Evolutionary conservation across 2,797 vertebrate species (phyloP), one percentile per base, ranked within the genome.

Genomic region (Chrysolophus pictus): DNA sequence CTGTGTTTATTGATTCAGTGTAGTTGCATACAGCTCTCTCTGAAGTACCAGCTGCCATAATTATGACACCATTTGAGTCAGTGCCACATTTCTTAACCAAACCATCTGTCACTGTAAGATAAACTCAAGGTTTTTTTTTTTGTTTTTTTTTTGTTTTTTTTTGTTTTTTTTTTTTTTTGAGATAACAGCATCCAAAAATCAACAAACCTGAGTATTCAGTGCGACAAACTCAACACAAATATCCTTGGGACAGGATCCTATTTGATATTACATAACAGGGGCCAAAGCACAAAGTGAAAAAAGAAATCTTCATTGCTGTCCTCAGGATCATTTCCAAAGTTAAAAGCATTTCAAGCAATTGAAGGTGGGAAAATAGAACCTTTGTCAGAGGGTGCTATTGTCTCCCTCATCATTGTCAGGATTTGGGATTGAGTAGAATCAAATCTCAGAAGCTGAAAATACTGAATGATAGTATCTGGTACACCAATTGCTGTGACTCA

Each of bases 71-170:
- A n/a, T n/a, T 64, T 11, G 60, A 53, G 14, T 28, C 63, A 7
- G 76, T 74, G 90, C 71, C 88, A 89, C 71, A 33, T 73, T 93
- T 91, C 39, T 88, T 91, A 82, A 74, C 39, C 28, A 87, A 95
- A 59, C 92, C 93, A 94, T 93, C 92, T 94, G 91, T 92, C 87
- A 79, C 28, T 76, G 64, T n/a, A 68, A 77, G 78, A 82, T 74
- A 87, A 94, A 90, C 37, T 41, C 64, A 78, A 2, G 0, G 60
- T 70, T 46, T 67, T 23, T 60, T 87, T 4, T 75, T 58, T 84
- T 73, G 59, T 89, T 73, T 60, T 16, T 23, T 39, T 3, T 75
- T 58, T 84, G n/a, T 73, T 64, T 89, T 73, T 60, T 16, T 23
- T 39, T 3, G 9, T n/a, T n/a, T n/a, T 75, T 58, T 84, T 73